Evolutionary conservation across 2,797 vertebrate genomes (phyloP).

Genomic region (Myotis pilosus): DNA sequence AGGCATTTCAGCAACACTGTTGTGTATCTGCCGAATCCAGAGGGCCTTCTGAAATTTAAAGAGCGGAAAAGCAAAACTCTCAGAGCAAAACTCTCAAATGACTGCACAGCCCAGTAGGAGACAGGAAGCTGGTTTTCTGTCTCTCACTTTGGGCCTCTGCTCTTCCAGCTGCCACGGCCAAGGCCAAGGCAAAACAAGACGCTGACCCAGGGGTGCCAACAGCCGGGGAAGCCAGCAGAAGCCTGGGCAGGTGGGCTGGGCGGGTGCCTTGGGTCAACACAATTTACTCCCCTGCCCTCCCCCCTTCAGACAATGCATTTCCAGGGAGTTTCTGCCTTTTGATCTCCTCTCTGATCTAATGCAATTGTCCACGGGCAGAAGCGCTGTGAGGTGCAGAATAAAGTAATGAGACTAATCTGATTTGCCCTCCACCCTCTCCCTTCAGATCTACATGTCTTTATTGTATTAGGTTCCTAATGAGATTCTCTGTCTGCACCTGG

Average conservation of each 20-base stretch:
- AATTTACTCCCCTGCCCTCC: neutral
- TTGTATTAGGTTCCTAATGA: slow-evolving; percentile 99
- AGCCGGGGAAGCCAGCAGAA: neutral
- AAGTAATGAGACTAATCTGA: slow-evolving; percentile 98
- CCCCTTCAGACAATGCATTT: slow-evolving; percentile 80
- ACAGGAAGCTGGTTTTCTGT: neutral
- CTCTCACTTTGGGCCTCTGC: neutral
- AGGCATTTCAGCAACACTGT: neutral
- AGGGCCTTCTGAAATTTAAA: neutral
- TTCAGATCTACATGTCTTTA: slow-evolving; percentile 96
- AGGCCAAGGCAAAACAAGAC: neutral
- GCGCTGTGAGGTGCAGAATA: slow-evolving; percentile 95
- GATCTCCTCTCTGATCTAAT: slow-evolving; percentile 96
- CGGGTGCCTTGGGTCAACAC: slow-evolving; percentile 65
- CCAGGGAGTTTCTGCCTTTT: slow-evolving; percentile 89
- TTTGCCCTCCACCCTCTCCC: slow-evolving; percentile 90
- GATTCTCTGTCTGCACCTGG: slow-evolving; percentile 91
- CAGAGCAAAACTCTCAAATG: neutral
- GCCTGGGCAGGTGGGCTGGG: neutral
- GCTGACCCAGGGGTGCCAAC: neutral
- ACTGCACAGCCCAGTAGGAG: neutral
- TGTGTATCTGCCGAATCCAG: neutral
- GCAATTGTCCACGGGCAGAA: slow-evolving; percentile 96
- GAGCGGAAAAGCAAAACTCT: neutral
- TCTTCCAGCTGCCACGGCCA: neutral